Evolutionary conservation across 2,888 invertebrate species (phyloP).

Genomic region (Euphydryas editha): DNA sequence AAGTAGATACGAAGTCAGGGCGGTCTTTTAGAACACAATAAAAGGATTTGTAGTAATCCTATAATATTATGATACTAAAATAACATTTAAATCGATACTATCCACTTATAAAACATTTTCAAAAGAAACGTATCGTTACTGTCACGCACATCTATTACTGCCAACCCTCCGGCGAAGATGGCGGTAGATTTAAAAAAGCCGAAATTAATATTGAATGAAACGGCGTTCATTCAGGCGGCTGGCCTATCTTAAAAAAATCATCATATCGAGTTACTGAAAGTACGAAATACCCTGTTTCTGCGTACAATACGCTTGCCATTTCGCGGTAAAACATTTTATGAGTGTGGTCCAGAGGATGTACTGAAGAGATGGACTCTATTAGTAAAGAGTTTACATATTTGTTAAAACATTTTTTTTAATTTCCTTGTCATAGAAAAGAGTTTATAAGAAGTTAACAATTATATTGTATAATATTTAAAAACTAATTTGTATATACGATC

Average conservation of each 20-base stretch:
- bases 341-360: constrained; percentile 32
- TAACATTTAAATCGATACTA: no score
- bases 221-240: constrained; percentile 40
- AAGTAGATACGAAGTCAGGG: no score
- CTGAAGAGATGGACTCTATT: background rate
- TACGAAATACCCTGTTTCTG: constrained; percentile 49
- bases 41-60: no score
- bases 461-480: no score
- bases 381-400: background rate
- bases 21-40: no score
- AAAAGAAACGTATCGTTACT: background rate
- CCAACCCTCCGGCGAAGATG: background rate
- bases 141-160: background rate
- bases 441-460: no score
- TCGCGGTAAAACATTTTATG: constrained; percentile 73
- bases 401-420: background rate
- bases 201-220: constrained; percentile 38
- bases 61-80: no score
- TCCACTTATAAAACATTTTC: no score
- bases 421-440: no score
- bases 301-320: constrained; percentile 60
- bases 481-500: no score
- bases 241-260: constrained; percentile 39
- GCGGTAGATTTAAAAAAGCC: constrained; percentile 22
- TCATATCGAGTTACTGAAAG: constrained; percentile 55